Percentiles rank a stretch among this genome's conserved stretches.
Evolutionary conservation across 2,888 invertebrate species (phyloP).

Genomic region (Melinaea marsaeus): DNA sequence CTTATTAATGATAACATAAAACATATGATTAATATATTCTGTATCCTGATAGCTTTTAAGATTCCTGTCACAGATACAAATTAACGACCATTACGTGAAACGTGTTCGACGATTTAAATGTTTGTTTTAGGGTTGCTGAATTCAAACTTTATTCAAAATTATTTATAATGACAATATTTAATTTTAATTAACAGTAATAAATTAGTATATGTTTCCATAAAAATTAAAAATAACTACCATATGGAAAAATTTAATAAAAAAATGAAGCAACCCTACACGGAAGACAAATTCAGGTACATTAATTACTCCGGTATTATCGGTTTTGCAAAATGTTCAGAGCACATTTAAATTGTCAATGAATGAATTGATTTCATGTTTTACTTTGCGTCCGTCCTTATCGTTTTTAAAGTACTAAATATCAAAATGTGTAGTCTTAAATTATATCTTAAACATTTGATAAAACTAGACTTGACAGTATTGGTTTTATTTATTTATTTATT

Average conservation of each 20-base stretch:
- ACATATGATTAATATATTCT: neutral
- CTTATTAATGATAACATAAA: neutral
- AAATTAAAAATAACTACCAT: neutral
- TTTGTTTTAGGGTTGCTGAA: neutral
- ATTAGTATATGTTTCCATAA: neutral
- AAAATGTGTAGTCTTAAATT: neutral
- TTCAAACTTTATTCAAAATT: neutral
- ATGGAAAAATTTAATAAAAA: neutral
- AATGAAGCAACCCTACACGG: neutral
- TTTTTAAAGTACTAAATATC: no score
- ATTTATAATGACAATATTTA: neutral
- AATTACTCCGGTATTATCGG: slow-evolving; percentile 1
- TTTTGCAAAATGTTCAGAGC: slow-evolving; percentile 1
- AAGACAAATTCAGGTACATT: neutral
- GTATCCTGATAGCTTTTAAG: neutral
- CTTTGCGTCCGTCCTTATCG: no score
- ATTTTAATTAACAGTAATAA: neutral
- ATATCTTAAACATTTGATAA: neutral
- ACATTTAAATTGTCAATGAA: slow-evolving; percentile 2
- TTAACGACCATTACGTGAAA: slow-evolving; percentile 4
- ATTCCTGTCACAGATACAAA: slow-evolving; percentile 3
- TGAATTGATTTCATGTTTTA: neutral
- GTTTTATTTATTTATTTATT: no score
- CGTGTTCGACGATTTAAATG: slow-evolving; percentile 1
- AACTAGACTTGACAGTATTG: no score